These are phyloP conservation scores for Caenorhabditis becei DNA, from an alignment of 2,888 invertebrate species.

Conservation along the genomic window DNA sequence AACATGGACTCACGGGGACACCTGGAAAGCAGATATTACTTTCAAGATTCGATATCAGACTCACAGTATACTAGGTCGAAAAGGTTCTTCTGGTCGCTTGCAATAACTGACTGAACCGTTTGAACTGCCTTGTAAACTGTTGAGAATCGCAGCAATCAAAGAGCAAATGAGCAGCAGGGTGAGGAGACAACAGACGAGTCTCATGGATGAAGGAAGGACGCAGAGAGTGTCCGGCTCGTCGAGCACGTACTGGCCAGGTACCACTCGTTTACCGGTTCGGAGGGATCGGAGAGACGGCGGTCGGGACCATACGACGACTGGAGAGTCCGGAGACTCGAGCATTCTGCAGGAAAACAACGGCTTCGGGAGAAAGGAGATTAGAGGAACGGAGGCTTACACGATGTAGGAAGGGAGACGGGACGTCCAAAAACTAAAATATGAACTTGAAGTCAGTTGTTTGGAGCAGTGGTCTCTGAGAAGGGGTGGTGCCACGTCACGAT, in stretches of 20 bases:
- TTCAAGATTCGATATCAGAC: conserved; percentile 30
- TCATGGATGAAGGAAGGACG: conserved; percentile 71
- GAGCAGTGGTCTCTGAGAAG: not conserved
- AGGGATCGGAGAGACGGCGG: conserved; percentile 61
- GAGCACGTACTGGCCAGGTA: conserved; percentile 65
- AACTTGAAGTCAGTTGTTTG: not conserved
- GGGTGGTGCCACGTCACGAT: conserved; percentile 3
- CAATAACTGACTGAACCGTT: conserved; percentile 70
- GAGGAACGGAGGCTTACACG: not conserved
- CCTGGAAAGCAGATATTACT: conserved; percentile 46
- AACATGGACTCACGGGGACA: conserved; percentile 75
- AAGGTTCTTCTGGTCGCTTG: conserved; percentile 60
- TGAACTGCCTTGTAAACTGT: conserved; percentile 66
- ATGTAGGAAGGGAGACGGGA: not conserved
- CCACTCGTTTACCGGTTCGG: conserved; percentile 52
- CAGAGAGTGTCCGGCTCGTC: conserved; percentile 73
- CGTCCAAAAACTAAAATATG: not conserved
- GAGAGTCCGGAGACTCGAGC: conserved; percentile 60
- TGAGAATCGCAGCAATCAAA: conserved; percentile 67
- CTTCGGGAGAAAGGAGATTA: too few relatives aligned
- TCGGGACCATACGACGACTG: conserved; percentile 67
- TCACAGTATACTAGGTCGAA: conserved; percentile 61
- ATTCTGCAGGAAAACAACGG: conserved; percentile 18
- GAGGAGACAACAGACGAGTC: conserved; percentile 69
- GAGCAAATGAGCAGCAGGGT: conserved; percentile 68